phyloP scores from a whole-genome alignment of 1,140 invertebrate genomes.

The Drosophila ironensis region DNA sequence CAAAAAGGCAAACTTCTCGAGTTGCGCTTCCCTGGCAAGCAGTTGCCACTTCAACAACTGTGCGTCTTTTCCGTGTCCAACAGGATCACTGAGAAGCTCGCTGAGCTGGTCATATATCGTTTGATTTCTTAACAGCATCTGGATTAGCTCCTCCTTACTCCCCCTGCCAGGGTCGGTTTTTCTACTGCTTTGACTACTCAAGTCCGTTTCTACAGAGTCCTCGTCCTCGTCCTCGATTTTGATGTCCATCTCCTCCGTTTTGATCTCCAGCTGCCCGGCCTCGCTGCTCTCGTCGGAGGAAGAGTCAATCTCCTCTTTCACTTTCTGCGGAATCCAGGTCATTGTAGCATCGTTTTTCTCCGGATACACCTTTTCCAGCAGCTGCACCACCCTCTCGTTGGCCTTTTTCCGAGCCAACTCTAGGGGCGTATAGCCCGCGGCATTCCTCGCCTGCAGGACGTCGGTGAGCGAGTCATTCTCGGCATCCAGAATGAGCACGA shows the following conservation, averaged over 20 bases:
- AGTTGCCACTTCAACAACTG: conserved; percentile 50
- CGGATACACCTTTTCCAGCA: conserved; percentile 52
- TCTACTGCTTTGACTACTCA: neutral
- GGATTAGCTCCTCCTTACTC: neutral
- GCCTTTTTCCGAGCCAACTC: conserved; percentile 51
- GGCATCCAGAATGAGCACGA: conserved; percentile 83
- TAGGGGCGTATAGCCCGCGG: conserved; percentile 57
- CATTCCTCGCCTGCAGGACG: conserved; percentile 57
- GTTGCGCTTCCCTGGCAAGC: conserved; percentile 37
- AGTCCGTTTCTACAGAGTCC: conserved; percentile 21
- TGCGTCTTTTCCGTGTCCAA: neutral
- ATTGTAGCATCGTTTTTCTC: conserved; percentile 47
- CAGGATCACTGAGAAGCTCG: conserved; percentile 29
- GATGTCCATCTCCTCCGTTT: conserved; percentile 31
- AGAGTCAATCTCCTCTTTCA: conserved; percentile 60
- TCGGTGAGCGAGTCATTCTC: conserved; percentile 42
- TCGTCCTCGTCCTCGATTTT: conserved; percentile 24
- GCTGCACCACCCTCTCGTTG: conserved; percentile 37
- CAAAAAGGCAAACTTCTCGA: conserved; percentile 47
- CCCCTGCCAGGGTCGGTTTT: neutral
- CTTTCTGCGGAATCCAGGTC: conserved; percentile 63
- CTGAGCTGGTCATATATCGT: conserved; percentile 23
- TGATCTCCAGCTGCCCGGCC: conserved; percentile 26
- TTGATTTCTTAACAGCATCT: conserved; percentile 30
- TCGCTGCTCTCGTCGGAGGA: conserved; percentile 70